Conservation (phyloP, 2,888 invertebrate species). For the Salticus scenicus region DNA sequence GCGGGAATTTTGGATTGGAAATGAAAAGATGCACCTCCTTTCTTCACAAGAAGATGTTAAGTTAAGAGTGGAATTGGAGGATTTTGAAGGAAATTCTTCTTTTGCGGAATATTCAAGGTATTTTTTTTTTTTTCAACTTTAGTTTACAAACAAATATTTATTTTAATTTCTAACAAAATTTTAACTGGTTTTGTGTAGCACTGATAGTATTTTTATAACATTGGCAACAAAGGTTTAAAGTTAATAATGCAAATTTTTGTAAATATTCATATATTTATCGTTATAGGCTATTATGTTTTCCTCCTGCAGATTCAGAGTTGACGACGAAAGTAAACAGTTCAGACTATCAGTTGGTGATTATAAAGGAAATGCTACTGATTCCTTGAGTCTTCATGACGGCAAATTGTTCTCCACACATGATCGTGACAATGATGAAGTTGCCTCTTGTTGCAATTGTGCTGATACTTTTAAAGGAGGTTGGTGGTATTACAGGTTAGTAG, state of each 20-base stretch:
- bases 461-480: slow-evolving; percentile 80
- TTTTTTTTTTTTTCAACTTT: too few species aligned
- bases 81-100: slow-evolving; percentile 84
- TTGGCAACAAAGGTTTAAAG: too few species aligned
- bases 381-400: slow-evolving; percentile 78
- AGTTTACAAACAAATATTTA: too few species aligned
- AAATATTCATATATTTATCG: too few species aligned
- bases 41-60: slow-evolving; percentile 94
- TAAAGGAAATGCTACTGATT: slow-evolving; percentile 79
- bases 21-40: slow-evolving; percentile 94
- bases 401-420: slow-evolving; percentile 78
- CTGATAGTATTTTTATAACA: too few species aligned
- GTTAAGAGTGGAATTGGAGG: slow-evolving; percentile 89
- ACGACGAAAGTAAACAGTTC: slow-evolving; percentile 72
- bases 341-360: slow-evolving; percentile 77
- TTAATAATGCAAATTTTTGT: too few species aligned
- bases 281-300: too few species aligned
- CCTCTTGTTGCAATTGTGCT: slow-evolving; percentile 79
- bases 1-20: slow-evolving; percentile 93
- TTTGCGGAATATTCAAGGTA: slow-evolving; percentile 79
- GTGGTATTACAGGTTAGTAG: slow-evolving; percentile 80
- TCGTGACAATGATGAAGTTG: slow-evolving; percentile 78
- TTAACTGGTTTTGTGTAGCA: too few species aligned
- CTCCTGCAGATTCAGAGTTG: slow-evolving; percentile 68
- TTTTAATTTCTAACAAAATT: too few species aligned